Evolutionary conservation across 2,888 invertebrate genomes (phyloP), one percentile per base, ranked within the genome.

Genomic region (Dyspetes luteomarginatus): DNA sequence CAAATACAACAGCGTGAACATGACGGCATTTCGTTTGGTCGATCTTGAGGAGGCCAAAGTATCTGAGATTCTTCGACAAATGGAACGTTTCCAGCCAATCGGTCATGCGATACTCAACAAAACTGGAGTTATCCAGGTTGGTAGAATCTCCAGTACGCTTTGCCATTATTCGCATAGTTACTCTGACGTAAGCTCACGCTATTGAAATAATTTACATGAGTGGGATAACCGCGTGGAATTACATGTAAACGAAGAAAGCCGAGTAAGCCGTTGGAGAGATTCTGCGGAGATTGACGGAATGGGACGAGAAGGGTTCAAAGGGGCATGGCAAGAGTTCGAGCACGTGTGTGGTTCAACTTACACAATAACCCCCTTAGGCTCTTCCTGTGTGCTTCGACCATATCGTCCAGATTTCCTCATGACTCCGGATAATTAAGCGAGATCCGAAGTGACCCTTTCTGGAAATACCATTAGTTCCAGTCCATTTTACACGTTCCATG

Each of bases 1-100:
- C 92, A 97, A 97, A 90, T 98, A 98, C 93, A 98, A 98, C 90
- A 96, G 96, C 55, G 98, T 98, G 48, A 98, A 98, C 92, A 97
- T 98, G 93, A 98, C 98, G n/a, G 97, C 98, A 0, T 98, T 97
- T 93, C 94, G 98, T 55, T 93, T 98, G 83, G 97, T 97, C 1
- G 97, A 97, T 90, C 94, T 97, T 2, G 96, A 95, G 72, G 95
- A 96, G 28, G 94, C 95, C 41, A 94, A 95, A 86, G 96, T 97
- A 69, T 94, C 94, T 80, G 96, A 96, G 82, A 94, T 95, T 2
- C 93, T 97, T 41, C 95, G 95, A 78, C 96, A 97, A 88, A 97
- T 98, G 97, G 96, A 97, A 93, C 95, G 96, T 90, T 97, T 97
- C 91, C 97, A 97, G 87, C 96, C 97, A 0, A 96, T 97, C 79